These are phyloP conservation scores for Chauna torquata DNA, from an alignment of 2,113 vertebrate species.

Conservation along the genomic window DNA sequence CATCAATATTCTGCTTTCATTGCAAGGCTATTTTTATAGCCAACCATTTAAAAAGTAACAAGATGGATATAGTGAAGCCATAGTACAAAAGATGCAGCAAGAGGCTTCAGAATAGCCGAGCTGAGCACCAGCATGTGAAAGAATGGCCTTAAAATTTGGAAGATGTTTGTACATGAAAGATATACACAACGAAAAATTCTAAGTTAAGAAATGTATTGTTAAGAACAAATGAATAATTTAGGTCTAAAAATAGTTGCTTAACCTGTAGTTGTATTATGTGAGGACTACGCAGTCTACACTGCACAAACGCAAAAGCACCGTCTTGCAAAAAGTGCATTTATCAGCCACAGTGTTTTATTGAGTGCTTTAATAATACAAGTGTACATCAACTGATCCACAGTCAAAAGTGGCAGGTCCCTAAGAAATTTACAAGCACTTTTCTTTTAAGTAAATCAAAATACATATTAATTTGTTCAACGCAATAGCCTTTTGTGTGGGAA, in stretches of 20 bases:
- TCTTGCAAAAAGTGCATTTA: conserved; percentile 63
- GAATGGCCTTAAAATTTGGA: background rate
- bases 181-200: background rate
- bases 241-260: conserved; percentile 17
- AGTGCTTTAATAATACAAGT: conserved; percentile 99
- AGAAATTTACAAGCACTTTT: conserved; percentile 97
- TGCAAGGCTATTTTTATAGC: conserved; percentile 39
- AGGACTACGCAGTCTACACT: background rate
- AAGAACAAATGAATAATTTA: conserved; percentile 3
- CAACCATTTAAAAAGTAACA: background rate
- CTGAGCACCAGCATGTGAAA: background rate
- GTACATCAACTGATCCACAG: conserved; percentile 96
- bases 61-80: conserved; percentile 23
- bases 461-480: conserved; percentile 89
- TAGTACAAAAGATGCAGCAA: background rate
- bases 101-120: background rate
- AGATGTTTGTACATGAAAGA: background rate
- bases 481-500: conserved; percentile 85
- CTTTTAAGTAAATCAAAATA: conserved; percentile 89
- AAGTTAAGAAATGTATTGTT: conserved; percentile 6
- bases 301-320: conserved; percentile 13
- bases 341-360: conserved; percentile 99
- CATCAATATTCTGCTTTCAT: conserved; percentile 25
- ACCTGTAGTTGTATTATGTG: background rate
- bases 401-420: conserved; percentile 93